phyloP scores from a whole-genome alignment of 2,797 vertebrate species.

The Arnoldichthys spilopterus region DNA sequence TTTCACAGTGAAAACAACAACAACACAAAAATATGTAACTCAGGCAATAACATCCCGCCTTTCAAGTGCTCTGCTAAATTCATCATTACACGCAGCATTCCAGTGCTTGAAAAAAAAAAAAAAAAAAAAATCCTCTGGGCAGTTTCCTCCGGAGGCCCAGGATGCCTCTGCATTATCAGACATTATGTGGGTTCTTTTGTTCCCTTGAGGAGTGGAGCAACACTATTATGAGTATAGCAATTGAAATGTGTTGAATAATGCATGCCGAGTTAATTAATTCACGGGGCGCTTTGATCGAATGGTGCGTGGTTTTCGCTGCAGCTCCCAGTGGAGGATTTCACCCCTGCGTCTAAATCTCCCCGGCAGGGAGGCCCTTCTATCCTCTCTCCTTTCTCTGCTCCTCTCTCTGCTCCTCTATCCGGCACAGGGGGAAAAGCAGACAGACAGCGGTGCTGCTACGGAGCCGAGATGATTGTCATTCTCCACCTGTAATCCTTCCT shows the following conservation, averaged over 20 bases:
- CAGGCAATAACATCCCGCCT: neutral
- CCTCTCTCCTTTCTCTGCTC: constrained; percentile 62
- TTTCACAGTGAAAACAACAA: constrained; percentile 2
- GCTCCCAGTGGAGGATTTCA: constrained; percentile 71
- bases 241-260: constrained; percentile 70
- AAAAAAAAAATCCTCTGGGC: constrained; percentile 37
- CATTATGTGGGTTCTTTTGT: constrained; percentile 61
- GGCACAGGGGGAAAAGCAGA: constrained; percentile 18
- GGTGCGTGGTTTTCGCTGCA: constrained; percentile 69
- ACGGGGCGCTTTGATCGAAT: constrained; percentile 74
- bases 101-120: constrained; percentile 5
- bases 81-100: constrained; percentile 44
- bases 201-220: constrained; percentile 58
- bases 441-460: constrained; percentile 17
- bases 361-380: constrained; percentile 67
- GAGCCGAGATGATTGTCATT: constrained; percentile 56
- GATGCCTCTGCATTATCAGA: constrained; percentile 58
- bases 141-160: constrained; percentile 51
- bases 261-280: constrained; percentile 74
- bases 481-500: constrained; percentile 58
- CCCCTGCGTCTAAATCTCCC: constrained; percentile 54
- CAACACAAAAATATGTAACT: neutral
- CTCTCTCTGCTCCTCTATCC: neutral
- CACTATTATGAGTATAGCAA: constrained; percentile 61
- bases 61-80: constrained; percentile 18